Conservation (phyloP, 2,888 invertebrate genomes). For the Eupithecia abbreviata region DNA sequence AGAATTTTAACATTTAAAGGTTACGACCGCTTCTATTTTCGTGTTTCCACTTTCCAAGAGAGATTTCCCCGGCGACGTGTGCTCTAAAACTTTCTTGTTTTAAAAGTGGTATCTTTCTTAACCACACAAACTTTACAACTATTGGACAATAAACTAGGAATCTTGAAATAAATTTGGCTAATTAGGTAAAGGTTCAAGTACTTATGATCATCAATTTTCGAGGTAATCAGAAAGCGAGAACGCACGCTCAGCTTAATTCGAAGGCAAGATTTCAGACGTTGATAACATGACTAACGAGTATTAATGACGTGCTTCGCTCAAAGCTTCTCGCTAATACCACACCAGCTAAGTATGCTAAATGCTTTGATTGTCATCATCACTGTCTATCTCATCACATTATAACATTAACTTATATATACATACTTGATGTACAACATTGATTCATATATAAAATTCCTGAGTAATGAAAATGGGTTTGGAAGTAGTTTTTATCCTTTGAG, state of each 20-base stretch:
- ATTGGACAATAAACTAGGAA: constrained; percentile 13
- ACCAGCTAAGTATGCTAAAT: not conserved
- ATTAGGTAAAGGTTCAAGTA: not conserved
- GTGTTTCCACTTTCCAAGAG: constrained; percentile 37
- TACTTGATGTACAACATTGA: too few species aligned
- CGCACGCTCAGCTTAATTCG: constrained; percentile 27
- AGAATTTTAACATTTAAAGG: constrained; percentile 30
- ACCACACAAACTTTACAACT: constrained; percentile 16
- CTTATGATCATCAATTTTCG: not conserved
- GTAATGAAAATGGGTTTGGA: too few species aligned
- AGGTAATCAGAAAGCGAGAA: constrained; percentile 26
- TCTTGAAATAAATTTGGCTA: not conserved
- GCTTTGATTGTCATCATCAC: not conserved
- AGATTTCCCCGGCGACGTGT: constrained; percentile 37
- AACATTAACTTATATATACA: not conserved
- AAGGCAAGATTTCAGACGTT: constrained; percentile 29
- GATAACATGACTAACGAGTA: constrained; percentile 34
- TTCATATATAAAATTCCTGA: too few species aligned
- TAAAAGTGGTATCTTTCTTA: constrained; percentile 18
- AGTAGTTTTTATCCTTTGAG: too few species aligned
- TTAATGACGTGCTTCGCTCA: constrained; percentile 25
- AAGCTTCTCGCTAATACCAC: not conserved
- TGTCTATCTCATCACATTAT: not conserved
- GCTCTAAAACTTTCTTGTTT: constrained; percentile 26
- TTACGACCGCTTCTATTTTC: constrained; percentile 40